Evolutionary conservation across 92 coral and sea anemone genomes (phyloP), one percentile per base, ranked within the genome.

Genomic region (Siderastrea siderea): DNA sequence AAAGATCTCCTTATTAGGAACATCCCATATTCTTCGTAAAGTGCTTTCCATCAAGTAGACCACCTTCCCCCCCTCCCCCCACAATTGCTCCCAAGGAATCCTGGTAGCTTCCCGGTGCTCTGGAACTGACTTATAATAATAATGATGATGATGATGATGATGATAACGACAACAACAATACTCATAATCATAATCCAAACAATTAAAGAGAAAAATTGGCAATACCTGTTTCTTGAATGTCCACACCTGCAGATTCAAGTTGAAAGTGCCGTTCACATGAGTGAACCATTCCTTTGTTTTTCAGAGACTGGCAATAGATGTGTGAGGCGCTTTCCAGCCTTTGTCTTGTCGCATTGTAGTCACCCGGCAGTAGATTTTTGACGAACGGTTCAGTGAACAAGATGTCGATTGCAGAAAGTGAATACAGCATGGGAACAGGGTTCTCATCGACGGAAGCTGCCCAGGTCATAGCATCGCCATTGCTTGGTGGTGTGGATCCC

Each of bases 401-500:
- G 7, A 71, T 64, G 47, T 86, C 59, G 60, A 92, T 88, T 9
- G 83, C 83, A 65, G 67, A 78, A 15, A 92, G 84, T 13, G 87
- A 77, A 54, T 92, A 92, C 71, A 43, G 58, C n/a, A 80, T 88
- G 14, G 94, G 92, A 38, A 92, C 92, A 10, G 94, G 94, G 58
- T 87, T 87, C 48, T 83, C 70, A 55, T 83, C 51, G 19, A 77
- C 89, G 14, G 85, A 79, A 12, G 92, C 57, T 14, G 92, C 94
- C 94, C 94, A 92, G 4, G 79, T 88, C 89, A 83, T 16, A 1
- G 92, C 92, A 66, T 92, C 92, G 5, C 92, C 94, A 68, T 92
- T 84, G 43, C 88, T 82, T 6, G 95, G 92, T 7, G 95, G 95
- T 7, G 95, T 78, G 6, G 92, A 84, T 6, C 95, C 95, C 9